A percentile compares a stretch with the other conserved stretches of the same genome.
Evolutionary conservation across 1,140 invertebrate genomes (phyloP).

Genomic region (Aradophagus sp.): DNA sequence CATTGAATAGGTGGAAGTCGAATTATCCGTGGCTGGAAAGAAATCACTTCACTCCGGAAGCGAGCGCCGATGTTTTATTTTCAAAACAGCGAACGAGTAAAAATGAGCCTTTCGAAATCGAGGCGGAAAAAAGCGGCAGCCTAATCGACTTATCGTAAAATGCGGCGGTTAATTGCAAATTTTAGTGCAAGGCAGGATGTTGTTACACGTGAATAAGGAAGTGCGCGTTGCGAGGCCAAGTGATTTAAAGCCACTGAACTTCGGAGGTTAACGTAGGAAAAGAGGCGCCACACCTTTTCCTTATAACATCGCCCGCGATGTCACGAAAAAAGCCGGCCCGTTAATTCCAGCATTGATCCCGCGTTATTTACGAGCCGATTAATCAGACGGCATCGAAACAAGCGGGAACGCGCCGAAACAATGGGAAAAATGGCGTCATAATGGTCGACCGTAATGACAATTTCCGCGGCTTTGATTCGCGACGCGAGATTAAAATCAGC

Average conservation of each 20-base stretch:
- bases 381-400: slow-evolving; percentile 29
- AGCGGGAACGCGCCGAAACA: slow-evolving; percentile 16
- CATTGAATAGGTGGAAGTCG: too few species aligned
- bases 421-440: background rate
- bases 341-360: slow-evolving; percentile 22
- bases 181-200: slow-evolving; percentile 15
- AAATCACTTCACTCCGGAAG: too few species aligned
- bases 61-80: too few species aligned
- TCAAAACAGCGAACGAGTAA: too few species aligned
- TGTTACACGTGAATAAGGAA: slow-evolving; percentile 36
- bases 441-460: slow-evolving; percentile 1
- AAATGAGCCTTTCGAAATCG: too few species aligned
- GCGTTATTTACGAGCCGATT: slow-evolving; percentile 29
- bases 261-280: slow-evolving; percentile 38
- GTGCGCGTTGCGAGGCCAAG: slow-evolving; percentile 20
- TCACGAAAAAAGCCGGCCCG: slow-evolving; percentile 10
- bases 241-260: slow-evolving; percentile 48
- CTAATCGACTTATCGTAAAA: too few species aligned
- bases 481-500: slow-evolving; percentile 8
- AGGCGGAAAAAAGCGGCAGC: too few species aligned
- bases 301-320: slow-evolving; percentile 9
- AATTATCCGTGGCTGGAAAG: too few species aligned
- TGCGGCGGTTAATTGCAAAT: too few species aligned
- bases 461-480: background rate
- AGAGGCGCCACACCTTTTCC: slow-evolving; percentile 35